Percentiles rank a stretch among this genome's conserved stretches.
Conservation (phyloP, 2,113 vertebrate genomes). For the Arizona elegans region DNA sequence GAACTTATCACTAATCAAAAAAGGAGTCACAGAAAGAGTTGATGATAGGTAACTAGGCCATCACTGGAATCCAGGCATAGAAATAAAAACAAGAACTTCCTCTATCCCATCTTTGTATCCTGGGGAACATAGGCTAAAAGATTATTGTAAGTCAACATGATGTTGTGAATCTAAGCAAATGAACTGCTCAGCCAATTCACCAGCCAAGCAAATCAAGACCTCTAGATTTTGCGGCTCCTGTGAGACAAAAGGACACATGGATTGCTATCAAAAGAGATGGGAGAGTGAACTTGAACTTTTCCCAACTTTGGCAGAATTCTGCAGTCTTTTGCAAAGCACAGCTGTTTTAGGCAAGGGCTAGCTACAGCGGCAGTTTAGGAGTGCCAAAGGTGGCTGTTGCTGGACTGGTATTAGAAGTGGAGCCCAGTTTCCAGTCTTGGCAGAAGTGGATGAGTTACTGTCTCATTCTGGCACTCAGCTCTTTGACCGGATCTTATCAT, state of each 20-base stretch:
- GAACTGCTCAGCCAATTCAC: background rate
- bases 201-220: background rate
- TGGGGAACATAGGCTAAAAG: background rate
- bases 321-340: background rate
- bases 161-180: background rate
- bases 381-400: background rate
- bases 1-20: background rate
- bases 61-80: background rate
- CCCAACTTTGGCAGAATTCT: background rate
- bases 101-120: background rate
- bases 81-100: background rate
- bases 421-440: background rate
- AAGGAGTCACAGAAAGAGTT: background rate
- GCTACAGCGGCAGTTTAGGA: background rate
- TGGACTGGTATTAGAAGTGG: background rate
- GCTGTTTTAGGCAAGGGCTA: background rate
- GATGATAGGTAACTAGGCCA: background rate
- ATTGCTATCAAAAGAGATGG: background rate
- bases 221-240: background rate
- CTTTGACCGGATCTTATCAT: constrained; percentile 18
- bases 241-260: background rate
- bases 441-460: background rate
- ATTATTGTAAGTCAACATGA: background rate
- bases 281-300: background rate
- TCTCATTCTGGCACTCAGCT: background rate